Evolutionary conservation across 2,888 invertebrate species (phyloP).

Genomic region (Xestia xanthographa): DNA sequence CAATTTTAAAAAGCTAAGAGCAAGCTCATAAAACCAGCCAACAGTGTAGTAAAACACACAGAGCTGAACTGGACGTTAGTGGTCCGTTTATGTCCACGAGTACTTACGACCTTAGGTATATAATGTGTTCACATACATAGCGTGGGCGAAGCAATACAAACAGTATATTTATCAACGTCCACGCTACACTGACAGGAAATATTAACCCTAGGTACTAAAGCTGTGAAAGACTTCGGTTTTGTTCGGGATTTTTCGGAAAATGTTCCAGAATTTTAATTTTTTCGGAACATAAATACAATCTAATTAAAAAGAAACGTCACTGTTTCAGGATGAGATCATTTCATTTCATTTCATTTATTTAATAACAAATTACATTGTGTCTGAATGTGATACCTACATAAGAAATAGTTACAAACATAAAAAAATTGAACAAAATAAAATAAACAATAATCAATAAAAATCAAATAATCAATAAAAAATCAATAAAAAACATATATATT

Average conservation of each 20-base stretch:
- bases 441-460: too few species aligned
- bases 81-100: conserved; percentile 17
- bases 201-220: conserved; percentile 24
- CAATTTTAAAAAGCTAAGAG: conserved; percentile 16
- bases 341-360: too few species aligned
- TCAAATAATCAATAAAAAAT: too few species aligned
- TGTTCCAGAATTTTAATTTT: not conserved
- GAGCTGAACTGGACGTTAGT: conserved; percentile 12
- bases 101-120: not conserved
- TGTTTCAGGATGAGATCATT: too few species aligned
- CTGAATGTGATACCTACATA: too few species aligned
- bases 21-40: not conserved
- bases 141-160: conserved; percentile 44
- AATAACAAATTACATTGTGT: too few species aligned
- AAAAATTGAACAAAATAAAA: too few species aligned
- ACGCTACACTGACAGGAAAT: conserved; percentile 25
- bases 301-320: too few species aligned
- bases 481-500: too few species aligned
- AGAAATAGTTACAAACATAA: too few species aligned
- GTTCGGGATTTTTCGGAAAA: conserved; percentile 9
- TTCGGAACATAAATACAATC: not conserved
- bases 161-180: conserved; percentile 48
- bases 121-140: not conserved
- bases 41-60: conserved; percentile 26
- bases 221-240: conserved; percentile 11